Percentiles rank a stretch among this genome's conserved stretches.
phyloP scores from a whole-genome alignment of 2,113 vertebrate genomes.

The cat (Felis catus) region F.catus_Fca126_mat1.0 CM031419.1:87984001-87984500 shows the following conservation, averaged over 20 bases:
- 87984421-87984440: background rate
- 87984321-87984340: background rate
- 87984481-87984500: background rate
- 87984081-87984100: too few relatives aligned
- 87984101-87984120: too few relatives aligned
- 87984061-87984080: too few relatives aligned
- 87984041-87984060: too few relatives aligned
- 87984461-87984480: background rate
- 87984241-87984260: background rate
- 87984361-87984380: background rate
- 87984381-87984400: background rate
- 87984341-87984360: background rate
- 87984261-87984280: background rate
- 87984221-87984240: background rate
- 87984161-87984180: background rate
- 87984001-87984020: too few relatives aligned
- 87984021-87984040: too few relatives aligned
- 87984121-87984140: background rate
- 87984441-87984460: background rate
- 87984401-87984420: background rate
- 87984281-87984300: background rate
- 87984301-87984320: background rate
- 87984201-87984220: background rate
- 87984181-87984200: background rate
- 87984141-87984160: background rate